Base-by-base conservation (phyloP, 2,113 vertebrate genomes). In the Rhombomys opimus region DNA sequence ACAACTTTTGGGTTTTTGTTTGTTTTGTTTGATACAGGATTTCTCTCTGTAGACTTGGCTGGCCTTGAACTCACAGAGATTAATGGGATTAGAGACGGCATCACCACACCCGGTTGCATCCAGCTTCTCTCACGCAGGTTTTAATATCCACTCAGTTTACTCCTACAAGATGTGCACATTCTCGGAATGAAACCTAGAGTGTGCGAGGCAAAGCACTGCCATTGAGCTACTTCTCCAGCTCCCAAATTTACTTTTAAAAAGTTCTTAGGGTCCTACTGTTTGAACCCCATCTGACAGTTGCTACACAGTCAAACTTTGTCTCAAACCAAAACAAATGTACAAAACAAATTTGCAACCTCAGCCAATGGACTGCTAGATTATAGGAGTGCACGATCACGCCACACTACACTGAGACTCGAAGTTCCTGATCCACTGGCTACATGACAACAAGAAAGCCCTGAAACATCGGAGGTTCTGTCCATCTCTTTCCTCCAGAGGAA, bases 401-500 rank as follows among this genome's bases (percentile, higher is more conserved):
- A 20, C 57, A 27, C 25, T 59, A 25, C 13, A 52, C 11, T 61
- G 80, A 82, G 13, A 27, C 11, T 1, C 7, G 35, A 61, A 61
- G 35, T 46, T 46, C 46, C 46, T 46, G 46, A 46, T 46, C 46
- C 46, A 46, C 46, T 38, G 18, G 61, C 70, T 32, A 54, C 18
- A 41, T 15, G 65, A 15, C 20, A 54, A 35, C 35, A 50, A 18
- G 35, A 75, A 81, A 80, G 73, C 67, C 78, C n/a, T 1, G 18
- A 46, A 25, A 46, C 68, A 11, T 52, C 50, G 46, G 7, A 50
- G 30, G 75, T 46, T 30, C 75, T 50, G 46, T 50, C 0, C 41
- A 78, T 46, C 41, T 77, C 59, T 59, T 87, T 95, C 68, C 73
- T 93, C 73, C 70, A 92, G 22, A 87, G 54, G 46, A 67, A 38